These are phyloP conservation scores for Helostoma temminkii DNA, from an alignment of 2,797 vertebrate species.

Conservation along the genomic window DNA sequence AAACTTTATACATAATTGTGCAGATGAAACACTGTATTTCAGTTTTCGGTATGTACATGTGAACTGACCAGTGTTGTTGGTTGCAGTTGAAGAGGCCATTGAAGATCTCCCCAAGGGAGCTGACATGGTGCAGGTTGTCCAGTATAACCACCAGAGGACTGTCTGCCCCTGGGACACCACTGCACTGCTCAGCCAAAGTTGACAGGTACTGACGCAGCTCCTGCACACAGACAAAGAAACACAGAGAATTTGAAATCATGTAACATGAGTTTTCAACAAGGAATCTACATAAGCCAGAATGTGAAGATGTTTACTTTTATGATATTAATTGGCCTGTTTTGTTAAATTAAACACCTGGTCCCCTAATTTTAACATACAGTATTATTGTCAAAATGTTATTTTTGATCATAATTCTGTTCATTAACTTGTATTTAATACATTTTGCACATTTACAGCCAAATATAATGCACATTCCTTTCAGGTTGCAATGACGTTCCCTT, in stretches of 20 bases:
- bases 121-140: slow-evolving; percentile 96
- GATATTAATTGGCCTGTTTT: neutral
- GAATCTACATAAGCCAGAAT: neutral
- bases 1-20: too few species aligned
- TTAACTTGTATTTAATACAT: neutral
- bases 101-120: slow-evolving; percentile 97
- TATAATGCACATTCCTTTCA: neutral
- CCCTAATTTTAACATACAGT: neutral
- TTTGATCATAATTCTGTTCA: neutral
- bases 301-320: neutral
- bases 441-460: neutral
- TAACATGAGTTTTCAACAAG: neutral
- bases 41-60: neutral
- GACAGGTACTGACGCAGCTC: slow-evolving; percentile 95
- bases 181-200: slow-evolving; percentile 94
- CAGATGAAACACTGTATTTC: too few species aligned
- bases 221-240: slow-evolving; percentile 72
- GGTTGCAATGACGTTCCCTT: neutral
- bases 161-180: slow-evolving; percentile 85
- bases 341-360: neutral
- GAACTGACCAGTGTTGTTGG: slow-evolving; percentile 90
- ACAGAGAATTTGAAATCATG: too few species aligned
- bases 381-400: neutral
- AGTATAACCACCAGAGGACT: slow-evolving; percentile 95
- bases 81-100: slow-evolving; percentile 96